Conservation (phyloP, 2,797 vertebrate species). For the Mus minutoides region DNA sequence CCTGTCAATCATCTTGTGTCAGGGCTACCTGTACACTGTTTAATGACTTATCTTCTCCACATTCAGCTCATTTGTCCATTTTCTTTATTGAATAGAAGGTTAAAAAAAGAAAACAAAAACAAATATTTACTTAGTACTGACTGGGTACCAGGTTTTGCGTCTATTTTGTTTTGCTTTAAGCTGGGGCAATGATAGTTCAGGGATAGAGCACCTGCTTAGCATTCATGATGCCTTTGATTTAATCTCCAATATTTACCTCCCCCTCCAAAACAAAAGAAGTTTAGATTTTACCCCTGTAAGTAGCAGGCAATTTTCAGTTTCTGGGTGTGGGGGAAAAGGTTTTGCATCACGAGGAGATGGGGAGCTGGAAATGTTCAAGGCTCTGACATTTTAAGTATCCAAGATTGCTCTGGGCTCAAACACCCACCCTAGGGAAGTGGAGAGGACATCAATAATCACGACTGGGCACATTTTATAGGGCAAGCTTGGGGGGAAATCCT, state of each 20-base stretch:
- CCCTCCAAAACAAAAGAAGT: not conserved
- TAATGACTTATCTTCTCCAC: not conserved
- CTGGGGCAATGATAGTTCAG: not conserved
- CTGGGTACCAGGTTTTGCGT: not conserved
- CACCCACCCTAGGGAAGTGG: not conserved
- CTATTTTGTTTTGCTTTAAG: not conserved
- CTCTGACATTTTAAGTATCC: not conserved
- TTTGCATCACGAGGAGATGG: not conserved
- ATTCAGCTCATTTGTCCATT: conserved; percentile 7
- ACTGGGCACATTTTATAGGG: not conserved
- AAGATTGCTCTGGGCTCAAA: not conserved
- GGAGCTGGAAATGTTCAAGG: not conserved
- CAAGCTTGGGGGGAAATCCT: not conserved
- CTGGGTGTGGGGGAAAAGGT: not conserved
- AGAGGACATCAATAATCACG: not conserved
- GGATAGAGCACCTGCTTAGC: not conserved
- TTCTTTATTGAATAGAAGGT: not conserved
- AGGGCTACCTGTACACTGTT: not conserved
- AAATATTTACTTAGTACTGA: conserved; percentile 44
- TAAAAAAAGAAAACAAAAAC: not conserved
- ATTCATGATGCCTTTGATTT: not conserved
- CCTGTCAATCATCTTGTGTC: not conserved
- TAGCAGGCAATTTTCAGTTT: not conserved
- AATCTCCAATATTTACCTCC: not conserved
- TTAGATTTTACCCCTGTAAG: not conserved